These are phyloP conservation scores for Cetonia aurata DNA, from an alignment of 2,888 invertebrate species.

Conservation along the genomic window DNA sequence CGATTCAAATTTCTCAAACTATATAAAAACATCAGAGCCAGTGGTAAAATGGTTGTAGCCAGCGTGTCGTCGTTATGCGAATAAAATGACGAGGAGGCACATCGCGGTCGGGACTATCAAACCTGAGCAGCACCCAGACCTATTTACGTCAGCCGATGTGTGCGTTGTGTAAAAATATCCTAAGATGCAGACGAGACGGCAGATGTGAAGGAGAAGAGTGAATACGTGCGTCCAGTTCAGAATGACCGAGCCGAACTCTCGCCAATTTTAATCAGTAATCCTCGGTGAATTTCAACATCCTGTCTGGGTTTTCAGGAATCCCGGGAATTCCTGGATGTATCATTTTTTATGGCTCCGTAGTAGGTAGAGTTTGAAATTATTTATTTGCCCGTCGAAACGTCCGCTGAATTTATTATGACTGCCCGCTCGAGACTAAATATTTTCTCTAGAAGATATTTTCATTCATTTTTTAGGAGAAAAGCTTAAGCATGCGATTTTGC, in stretches of 20 bases:
- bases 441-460: no score
- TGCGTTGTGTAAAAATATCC: conserved; percentile 45
- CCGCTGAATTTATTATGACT: background rate
- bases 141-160: conserved; percentile 45
- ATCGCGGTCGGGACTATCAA: conserved; percentile 22
- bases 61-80: conserved; percentile 38
- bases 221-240: background rate
- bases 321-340: conserved; percentile 17
- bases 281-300: conserved; percentile 45
- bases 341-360: background rate
- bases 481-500: no score
- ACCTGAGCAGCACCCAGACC: conserved; percentile 26
- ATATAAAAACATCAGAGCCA: background rate
- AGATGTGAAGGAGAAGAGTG: conserved; percentile 45
- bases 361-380: conserved; percentile 20
- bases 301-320: conserved; percentile 41
- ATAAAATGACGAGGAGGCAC: conserved; percentile 20
- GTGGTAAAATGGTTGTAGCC: conserved; percentile 34
- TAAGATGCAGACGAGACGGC: conserved; percentile 45
- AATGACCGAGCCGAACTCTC: conserved; percentile 21
- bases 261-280: conserved; percentile 45
- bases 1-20: conserved; percentile 3
- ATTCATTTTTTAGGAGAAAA: no score
- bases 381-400: background rate
- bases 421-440: no score